These are phyloP conservation scores for Neodontobutis hainanensis DNA, from an alignment of 2,113 vertebrate species.

Conservation along the genomic window DNA sequence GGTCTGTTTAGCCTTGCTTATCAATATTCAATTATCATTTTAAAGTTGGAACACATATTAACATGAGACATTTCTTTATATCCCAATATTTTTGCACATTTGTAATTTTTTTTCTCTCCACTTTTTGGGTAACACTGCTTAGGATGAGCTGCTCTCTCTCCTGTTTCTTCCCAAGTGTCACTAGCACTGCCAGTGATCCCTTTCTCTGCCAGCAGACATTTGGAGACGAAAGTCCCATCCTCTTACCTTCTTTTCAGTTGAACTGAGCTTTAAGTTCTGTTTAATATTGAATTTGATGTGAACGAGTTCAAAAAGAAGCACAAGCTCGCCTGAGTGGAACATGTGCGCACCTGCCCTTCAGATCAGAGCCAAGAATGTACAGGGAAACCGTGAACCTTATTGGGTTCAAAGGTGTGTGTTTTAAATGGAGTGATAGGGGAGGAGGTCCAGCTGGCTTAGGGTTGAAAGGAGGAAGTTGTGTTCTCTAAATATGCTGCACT, in stretches of 20 bases:
- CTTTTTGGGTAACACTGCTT: not conserved
- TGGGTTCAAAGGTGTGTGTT: slow-evolving; percentile 49
- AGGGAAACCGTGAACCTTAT: slow-evolving; percentile 28
- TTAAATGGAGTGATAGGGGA: not conserved
- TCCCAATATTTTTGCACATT: not conserved
- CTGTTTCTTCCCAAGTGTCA: slow-evolving; percentile 7
- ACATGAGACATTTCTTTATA: not conserved
- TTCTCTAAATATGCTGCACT: not conserved
- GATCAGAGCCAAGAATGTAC: slow-evolving; percentile 57
- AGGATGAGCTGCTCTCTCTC: slow-evolving; percentile 13
- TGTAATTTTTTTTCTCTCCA: too few relatives aligned
- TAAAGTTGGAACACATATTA: slow-evolving; percentile 1
- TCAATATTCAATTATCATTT: slow-evolving; percentile 37
- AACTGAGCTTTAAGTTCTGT: slow-evolving; percentile 32
- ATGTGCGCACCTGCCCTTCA: slow-evolving; percentile 69
- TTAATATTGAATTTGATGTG: slow-evolving; percentile 41
- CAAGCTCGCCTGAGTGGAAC: slow-evolving; percentile 43
- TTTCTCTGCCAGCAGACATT: not conserved
- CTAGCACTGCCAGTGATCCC: slow-evolving; percentile 9
- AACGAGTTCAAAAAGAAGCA: slow-evolving; percentile 36
- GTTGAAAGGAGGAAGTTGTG: slow-evolving; percentile 21
- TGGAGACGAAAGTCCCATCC: slow-evolving; percentile 1
- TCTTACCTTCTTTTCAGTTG: not conserved
- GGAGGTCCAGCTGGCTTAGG: slow-evolving; percentile 9
- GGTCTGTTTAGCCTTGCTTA: slow-evolving; percentile 35